phyloP scores from a whole-genome alignment of 2,113 vertebrate genomes.

The Mellivora capensis region DNA sequence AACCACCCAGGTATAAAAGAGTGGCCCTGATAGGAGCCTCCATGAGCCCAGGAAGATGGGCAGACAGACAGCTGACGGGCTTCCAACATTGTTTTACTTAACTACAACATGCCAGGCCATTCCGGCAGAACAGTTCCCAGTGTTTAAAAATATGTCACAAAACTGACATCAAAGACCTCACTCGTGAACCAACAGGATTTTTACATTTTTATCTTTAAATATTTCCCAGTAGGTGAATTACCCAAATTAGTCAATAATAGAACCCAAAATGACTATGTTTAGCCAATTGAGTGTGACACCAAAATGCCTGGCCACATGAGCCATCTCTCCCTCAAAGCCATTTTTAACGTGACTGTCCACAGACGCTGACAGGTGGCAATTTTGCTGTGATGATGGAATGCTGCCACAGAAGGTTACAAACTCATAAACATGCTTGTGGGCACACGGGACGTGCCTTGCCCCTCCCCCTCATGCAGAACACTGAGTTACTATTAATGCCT shows the following conservation, averaged over 20 bases:
- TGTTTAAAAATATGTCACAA: slow-evolving; percentile 71
- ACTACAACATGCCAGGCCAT: slow-evolving; percentile 31
- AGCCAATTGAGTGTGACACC: slow-evolving; percentile 66
- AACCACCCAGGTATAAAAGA: slow-evolving; percentile 58
- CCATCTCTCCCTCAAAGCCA: slow-evolving; percentile 37
- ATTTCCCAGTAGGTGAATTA: slow-evolving; percentile 68
- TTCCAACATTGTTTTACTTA: neutral
- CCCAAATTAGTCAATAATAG: slow-evolving; percentile 71
- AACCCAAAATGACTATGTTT: slow-evolving; percentile 62
- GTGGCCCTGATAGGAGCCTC: neutral
- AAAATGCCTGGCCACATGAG: slow-evolving; percentile 37
- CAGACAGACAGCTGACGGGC: slow-evolving; percentile 53
- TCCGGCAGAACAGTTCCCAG: neutral
- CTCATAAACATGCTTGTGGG: neutral
- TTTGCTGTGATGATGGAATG: neutral
- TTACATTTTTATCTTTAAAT: slow-evolving; percentile 67
- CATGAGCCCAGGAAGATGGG: neutral
- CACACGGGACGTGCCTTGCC: rapidly evolving
- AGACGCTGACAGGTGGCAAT: slow-evolving; percentile 27
- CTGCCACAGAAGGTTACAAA: neutral
- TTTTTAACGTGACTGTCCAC: neutral
- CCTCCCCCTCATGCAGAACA: neutral
- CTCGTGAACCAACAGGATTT: slow-evolving; percentile 39
- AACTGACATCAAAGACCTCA: slow-evolving; percentile 35
- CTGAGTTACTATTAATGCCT: neutral